A percentile compares a stretch with the other conserved stretches of the same genome.
Evolutionary conservation across 2,888 invertebrate species (phyloP).

Genomic region (Drosophila meridiana): DNA sequence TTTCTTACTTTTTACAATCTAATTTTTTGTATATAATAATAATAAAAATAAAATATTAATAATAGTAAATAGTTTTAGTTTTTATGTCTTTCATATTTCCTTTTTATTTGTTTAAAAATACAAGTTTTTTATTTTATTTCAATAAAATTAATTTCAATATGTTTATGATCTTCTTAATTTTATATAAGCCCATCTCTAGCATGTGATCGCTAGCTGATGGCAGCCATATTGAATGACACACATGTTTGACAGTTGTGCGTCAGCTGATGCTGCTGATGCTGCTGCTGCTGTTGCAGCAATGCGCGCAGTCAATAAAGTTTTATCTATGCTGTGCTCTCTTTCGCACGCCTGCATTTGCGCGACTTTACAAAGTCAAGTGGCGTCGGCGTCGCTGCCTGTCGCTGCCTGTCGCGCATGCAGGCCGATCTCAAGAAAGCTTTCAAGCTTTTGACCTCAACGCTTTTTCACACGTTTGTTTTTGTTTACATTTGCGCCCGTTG

Average conservation of each 20-base stretch:
- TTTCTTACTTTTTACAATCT: too few species aligned
- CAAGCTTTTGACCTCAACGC: constrained; percentile 10
- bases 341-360: background rate
- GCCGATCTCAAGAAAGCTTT: constrained; percentile 17
- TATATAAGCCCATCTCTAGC: background rate
- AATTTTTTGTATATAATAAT: too few species aligned
- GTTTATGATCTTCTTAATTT: background rate
- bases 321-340: background rate
- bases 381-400: background rate
- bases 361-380: background rate
- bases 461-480: constrained; percentile 29
- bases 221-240: constrained; percentile 6
- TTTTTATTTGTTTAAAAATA: too few species aligned
- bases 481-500: constrained; percentile 33
- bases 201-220: background rate
- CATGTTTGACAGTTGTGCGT: background rate
- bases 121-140: too few species aligned
- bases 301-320: background rate
- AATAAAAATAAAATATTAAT: too few species aligned
- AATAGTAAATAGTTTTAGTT: too few species aligned
- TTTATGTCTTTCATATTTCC: too few species aligned
- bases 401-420: background rate
- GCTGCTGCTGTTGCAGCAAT: background rate
- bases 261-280: background rate
- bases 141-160: too few species aligned